Base-by-base conservation (phyloP, 2,113 vertebrate genomes). In the Eretmochelys imbricata region DNA sequence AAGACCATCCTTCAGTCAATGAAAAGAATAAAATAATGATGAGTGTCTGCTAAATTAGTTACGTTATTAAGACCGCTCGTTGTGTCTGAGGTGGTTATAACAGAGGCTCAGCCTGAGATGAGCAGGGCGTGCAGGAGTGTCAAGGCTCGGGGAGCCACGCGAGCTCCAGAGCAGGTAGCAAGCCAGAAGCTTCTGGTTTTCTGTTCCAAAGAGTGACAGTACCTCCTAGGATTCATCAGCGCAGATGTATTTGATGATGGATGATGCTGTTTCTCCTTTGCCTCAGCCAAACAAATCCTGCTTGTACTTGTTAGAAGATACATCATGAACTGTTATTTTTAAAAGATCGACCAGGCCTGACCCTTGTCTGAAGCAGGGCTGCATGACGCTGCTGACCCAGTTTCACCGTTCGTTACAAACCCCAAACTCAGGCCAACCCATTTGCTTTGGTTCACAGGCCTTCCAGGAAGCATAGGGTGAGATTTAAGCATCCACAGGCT, bases 171-270 rank as follows among this genome's bases (percentile, higher is more conserved):
- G 1, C 6, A n/a, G 57, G 16, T 27, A 59, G 42, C 75, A 46
- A 79, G 75, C 84, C 81, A 76, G 38, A 65, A 10, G 25, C 10
- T 42, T 31, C 57, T 35, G 2, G 5, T 49, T 3, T 51, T 55
- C 24, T 54, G 10, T 11, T 29, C 46, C 4, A 6, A 31, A 3
- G 10, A 38, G 22, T n/a, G 31, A n/a, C 7, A 76, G 48, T 38
- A n/a, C 2, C 31, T 78, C 31, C 27, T 62, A n/a, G 62, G 31
- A 5, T 62, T 59, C 62, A 1, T 48, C 53, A n/a, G 48, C 5
- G 17, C 8, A 4, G 24, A 29, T 59, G 6, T 5, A 2, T 16
- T 8, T 3, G 1, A 0, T 19, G 9, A 3, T 5, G 25, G 25
- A 1, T 1, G 8, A 46, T 59, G 53, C 53, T 84, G 72, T 5